Base-by-base conservation (phyloP, 1,140 invertebrate genomes). In the Cardiocondyla obscurior region DNA sequence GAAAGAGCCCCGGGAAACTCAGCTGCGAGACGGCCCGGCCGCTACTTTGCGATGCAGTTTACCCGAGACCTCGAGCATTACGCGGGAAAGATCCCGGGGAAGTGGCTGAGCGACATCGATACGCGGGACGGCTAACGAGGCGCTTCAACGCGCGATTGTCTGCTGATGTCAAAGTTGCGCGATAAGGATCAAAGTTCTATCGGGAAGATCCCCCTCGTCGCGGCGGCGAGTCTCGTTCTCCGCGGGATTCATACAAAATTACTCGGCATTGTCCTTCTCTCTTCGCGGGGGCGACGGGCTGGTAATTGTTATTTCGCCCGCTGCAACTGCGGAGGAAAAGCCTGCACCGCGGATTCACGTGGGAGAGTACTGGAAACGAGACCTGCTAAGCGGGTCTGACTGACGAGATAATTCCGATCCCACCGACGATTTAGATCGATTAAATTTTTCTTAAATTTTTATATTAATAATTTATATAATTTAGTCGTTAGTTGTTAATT, bases 181-280 rank as follows among this genome's bases (percentile, higher is more conserved):
- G 74, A 79, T 79, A 79, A 79, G 74, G 74, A 79, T 79, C 74
- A 79, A 79, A 79, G 74, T 79, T 79, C 62, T 79, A 79, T 79
- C 74, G 74, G 42, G 74, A 39, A 53, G 22, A 51, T 69, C 74
- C 22, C 46, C 44, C 39, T 73, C 22, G 39, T 46, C 46, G 62
- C 69, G 33, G 33, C 74, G 33, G 33, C 22, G 33, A 51, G 44
- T 77, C 74, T 67, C 74, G 5, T 79, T 67, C 49, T 55, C 46
- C 36, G 16, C 25, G 46, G 55, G 72, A 46, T 39, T 44, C 62
- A 79, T 79, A 79, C 62, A 79, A 79, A 79, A 79, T 79, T 79
- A 79, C 62, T 67, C 74, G 33, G 46, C 44, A 79, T 79, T 79
- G 74, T 79, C 74, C 55, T 36, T 79, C 49, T 42, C 62, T 67